Conservation (phyloP, 2,888 invertebrate species). For the Eupelmus urozonus region DNA sequence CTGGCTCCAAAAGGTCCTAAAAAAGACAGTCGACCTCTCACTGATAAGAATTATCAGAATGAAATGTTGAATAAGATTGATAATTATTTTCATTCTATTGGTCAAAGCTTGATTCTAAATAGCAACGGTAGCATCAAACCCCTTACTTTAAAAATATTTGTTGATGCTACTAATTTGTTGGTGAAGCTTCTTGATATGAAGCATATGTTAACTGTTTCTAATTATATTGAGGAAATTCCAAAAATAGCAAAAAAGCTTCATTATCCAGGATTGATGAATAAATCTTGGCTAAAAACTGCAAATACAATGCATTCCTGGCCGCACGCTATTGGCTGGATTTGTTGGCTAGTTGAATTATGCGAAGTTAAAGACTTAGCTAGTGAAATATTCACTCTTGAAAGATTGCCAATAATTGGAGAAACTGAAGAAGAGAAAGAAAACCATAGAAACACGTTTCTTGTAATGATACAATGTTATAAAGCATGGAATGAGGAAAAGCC, state of each 20-base stretch:
- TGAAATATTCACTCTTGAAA: constrained; percentile 66
- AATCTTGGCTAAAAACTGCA: constrained; percentile 81
- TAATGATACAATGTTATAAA: constrained; percentile 67
- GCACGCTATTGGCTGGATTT: constrained; percentile 80
- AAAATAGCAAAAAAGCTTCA: constrained; percentile 79
- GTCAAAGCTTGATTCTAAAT: constrained; percentile 66
- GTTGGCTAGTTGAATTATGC: constrained; percentile 79
- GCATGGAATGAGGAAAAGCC: constrained; percentile 71
- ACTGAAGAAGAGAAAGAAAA: constrained; percentile 60
- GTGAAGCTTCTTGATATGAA: constrained; percentile 67
- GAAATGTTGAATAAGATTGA: constrained; percentile 71
- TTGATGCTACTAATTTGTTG: constrained; percentile 68
- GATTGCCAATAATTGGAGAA: constrained; percentile 67
- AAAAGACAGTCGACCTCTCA: constrained; percentile 71
- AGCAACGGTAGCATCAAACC: constrained; percentile 71
- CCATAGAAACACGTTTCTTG: constrained; percentile 61
- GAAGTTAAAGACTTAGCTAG: constrained; percentile 73
- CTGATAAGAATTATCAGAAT: constrained; percentile 70
- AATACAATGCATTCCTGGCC: constrained; percentile 81
- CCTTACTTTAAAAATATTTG: constrained; percentile 71
- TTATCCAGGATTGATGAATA: constrained; percentile 80
- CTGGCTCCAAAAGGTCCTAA: constrained; percentile 64
- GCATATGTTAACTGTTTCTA: constrained; percentile 65
- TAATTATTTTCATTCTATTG: constrained; percentile 65
- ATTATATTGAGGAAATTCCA: constrained; percentile 78